A percentile compares a stretch with the other conserved stretches of the same genome.
These are phyloP conservation scores for Peromyscus melanophrys DNA, from an alignment of 2,797 vertebrate genomes.

Conservation along the genomic window DNA sequence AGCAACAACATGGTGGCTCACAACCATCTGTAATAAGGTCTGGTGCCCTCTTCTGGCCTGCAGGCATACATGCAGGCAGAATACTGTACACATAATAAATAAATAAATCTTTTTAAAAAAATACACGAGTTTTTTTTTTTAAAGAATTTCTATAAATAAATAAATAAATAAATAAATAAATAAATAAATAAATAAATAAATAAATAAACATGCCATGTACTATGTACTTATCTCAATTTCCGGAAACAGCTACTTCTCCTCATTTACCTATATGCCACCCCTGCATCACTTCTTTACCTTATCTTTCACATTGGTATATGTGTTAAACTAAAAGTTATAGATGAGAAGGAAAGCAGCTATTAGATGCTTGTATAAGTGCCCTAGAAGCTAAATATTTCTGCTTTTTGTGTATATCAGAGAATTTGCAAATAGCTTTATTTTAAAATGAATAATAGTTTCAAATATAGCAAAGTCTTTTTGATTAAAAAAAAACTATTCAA, in stretches of 20 bases:
- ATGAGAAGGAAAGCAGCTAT: not conserved
- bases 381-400: conserved; percentile 7
- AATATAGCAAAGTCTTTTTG: not conserved
- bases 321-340: not conserved
- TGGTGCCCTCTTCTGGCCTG: too few species aligned
- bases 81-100: too few species aligned
- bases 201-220: not conserved
- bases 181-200: too few species aligned
- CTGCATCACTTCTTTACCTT: not conserved
- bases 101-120: too few species aligned
- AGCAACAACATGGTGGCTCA: too few species aligned
- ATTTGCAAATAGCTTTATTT: conserved; percentile 35
- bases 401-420: not conserved
- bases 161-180: not conserved
- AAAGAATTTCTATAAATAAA: too few species aligned
- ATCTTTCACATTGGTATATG: not conserved
- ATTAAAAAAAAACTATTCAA: not conserved
- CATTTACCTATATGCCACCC: too few species aligned
- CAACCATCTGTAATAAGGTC: too few species aligned
- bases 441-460: not conserved
- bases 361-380: not conserved
- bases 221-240: not conserved
- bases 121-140: too few species aligned
- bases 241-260: not conserved
- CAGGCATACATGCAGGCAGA: too few species aligned